These are phyloP conservation scores for Triops longicaudatus DNA, from an alignment of 1,140 invertebrate species.

Conservation along the genomic window DNA sequence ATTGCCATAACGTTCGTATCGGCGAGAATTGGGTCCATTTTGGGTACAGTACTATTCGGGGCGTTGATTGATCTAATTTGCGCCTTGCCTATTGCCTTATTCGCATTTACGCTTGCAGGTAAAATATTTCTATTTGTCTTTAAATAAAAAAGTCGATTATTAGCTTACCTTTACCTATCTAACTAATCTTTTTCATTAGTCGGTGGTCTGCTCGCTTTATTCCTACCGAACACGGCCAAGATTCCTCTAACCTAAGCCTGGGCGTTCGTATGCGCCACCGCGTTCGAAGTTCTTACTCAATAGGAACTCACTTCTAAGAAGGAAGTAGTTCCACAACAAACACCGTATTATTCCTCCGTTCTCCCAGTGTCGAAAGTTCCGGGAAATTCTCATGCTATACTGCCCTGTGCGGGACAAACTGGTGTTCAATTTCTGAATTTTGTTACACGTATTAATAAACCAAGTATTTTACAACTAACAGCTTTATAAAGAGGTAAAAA, in stretches of 20 bases:
- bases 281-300: background rate
- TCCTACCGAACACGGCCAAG: background rate
- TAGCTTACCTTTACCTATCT: too few relatives aligned
- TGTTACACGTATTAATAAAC: background rate
- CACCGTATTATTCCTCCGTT: background rate
- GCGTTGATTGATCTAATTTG: background rate
- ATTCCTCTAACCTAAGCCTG: background rate
- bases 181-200: background rate
- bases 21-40: background rate
- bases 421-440: background rate
- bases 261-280: background rate
- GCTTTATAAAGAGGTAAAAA: too few relatives aligned
- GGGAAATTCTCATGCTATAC: background rate
- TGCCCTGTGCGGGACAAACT: background rate
- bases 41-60: background rate
- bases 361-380: background rate
- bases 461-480: background rate
- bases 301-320: constrained; percentile 1
- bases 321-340: background rate
- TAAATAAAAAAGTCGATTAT: too few relatives aligned
- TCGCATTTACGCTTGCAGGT: background rate
- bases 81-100: background rate
- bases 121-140: too few relatives aligned
- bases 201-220: background rate
- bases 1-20: background rate